phyloP scores from a whole-genome alignment of 2,888 invertebrate genomes.

The Spatulosminthurus flaviceps region DNA sequence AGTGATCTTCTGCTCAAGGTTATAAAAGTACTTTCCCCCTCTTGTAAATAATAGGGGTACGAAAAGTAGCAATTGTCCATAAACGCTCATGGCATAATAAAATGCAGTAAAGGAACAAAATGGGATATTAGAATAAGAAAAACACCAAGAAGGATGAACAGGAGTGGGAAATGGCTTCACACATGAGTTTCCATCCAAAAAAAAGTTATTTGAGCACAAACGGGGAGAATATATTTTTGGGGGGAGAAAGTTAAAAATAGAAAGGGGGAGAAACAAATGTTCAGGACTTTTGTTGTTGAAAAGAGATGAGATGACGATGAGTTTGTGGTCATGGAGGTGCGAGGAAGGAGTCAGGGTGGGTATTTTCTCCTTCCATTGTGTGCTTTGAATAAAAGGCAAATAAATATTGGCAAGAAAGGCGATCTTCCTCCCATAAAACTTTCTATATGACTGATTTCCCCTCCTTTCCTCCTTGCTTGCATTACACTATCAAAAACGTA shows the following conservation, averaged over 20 bases:
- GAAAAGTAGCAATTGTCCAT: too few relatives aligned
- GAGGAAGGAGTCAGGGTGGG: not conserved
- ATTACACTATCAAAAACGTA: too few relatives aligned
- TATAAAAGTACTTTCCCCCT: too few relatives aligned
- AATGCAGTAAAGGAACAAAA: constrained; percentile 39
- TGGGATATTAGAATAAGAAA: constrained; percentile 44
- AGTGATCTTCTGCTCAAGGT: too few relatives aligned
- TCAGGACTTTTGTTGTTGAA: too few relatives aligned
- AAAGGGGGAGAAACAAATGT: constrained; percentile 36
- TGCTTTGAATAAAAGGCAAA: constrained; percentile 41
- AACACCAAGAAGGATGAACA: too few relatives aligned
- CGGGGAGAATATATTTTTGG: constrained; percentile 1
- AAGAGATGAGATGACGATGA: constrained; percentile 15
- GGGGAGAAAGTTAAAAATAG: constrained; percentile 15
- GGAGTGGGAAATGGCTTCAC: too few relatives aligned
- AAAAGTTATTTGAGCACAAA: too few relatives aligned
- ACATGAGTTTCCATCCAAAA: too few relatives aligned
- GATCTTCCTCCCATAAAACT: not conserved
- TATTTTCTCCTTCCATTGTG: constrained; percentile 30
- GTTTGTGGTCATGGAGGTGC: constrained; percentile 37
- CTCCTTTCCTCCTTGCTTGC: too few relatives aligned
- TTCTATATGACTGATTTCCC: too few relatives aligned
- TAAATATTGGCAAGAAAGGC: constrained; percentile 13
- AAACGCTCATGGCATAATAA: constrained; percentile 22
- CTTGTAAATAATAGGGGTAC: too few relatives aligned